Evolutionary conservation across 2,797 vertebrate species (phyloP).

Genomic region (Octomys mimax): DNA sequence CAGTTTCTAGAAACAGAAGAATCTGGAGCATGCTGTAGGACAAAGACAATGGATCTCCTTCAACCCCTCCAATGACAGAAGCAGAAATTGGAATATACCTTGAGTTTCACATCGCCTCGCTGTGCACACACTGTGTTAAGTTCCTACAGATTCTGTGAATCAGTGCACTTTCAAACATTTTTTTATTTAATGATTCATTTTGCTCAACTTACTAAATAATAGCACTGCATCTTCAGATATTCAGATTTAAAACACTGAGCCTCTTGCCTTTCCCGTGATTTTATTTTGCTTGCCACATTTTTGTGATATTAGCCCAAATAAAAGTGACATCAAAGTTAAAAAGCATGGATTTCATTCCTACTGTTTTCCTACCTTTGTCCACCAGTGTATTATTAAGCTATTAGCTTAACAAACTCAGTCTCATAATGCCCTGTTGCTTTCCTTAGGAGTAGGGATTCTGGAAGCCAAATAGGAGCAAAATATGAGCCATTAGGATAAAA

Average conservation of each 20-base stretch:
- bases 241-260: not conserved
- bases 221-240: not conserved
- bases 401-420: not conserved
- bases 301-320: not conserved
- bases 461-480: not conserved
- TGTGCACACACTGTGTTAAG: not conserved
- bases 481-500: not conserved
- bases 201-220: slow-evolving; percentile 9
- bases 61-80: not conserved
- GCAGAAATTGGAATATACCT: not conserved
- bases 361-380: not conserved
- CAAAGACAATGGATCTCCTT: not conserved
- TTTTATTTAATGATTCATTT: not conserved
- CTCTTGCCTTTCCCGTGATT: not conserved
- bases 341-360: not conserved
- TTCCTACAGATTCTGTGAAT: slow-evolving; percentile 12
- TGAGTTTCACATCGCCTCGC: not conserved
- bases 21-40: not conserved
- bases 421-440: not conserved
- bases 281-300: not conserved
- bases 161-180: not conserved
- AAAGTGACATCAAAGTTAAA: not conserved
- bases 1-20: not conserved
- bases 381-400: not conserved
- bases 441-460: not conserved